Conservation (phyloP, 2,888 invertebrate species). For the Griposia aprilina region DNA sequence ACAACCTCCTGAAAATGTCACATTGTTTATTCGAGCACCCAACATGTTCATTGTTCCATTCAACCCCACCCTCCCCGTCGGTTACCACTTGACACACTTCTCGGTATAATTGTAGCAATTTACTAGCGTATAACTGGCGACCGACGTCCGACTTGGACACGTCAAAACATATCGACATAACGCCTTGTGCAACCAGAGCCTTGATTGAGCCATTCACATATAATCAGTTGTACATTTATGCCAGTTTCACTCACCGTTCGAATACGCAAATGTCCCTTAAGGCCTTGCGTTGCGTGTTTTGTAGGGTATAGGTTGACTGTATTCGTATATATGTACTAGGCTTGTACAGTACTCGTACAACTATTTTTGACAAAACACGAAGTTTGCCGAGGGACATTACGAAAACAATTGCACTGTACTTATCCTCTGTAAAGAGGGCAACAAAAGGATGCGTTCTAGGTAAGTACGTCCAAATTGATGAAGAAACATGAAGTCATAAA, state of each 20-base stretch:
- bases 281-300: conserved; percentile 67
- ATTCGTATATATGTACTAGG: conserved; percentile 2
- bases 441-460: background rate
- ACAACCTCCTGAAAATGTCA: conserved; percentile 22
- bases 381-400: too few relatives aligned
- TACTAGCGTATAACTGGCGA: conserved; percentile 74
- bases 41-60: conserved; percentile 48
- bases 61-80: conserved; percentile 74
- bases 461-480: background rate
- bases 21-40: conserved; percentile 40
- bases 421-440: too few relatives aligned
- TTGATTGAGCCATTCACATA: conserved; percentile 86
- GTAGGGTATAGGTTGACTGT: background rate
- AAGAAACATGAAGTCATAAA: background rate
- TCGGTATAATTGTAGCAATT: conserved; percentile 88
- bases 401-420: too few relatives aligned
- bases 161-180: conserved; percentile 88
- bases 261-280: conserved; percentile 74
- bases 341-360: background rate
- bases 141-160: conserved; percentile 78
- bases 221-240: conserved; percentile 82
- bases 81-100: conserved; percentile 86
- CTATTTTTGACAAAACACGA: too few relatives aligned
- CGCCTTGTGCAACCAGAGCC: conserved; percentile 80
- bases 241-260: conserved; percentile 78